Percentiles rank a stretch among this genome's conserved stretches.
Conservation (phyloP, 2,797 vertebrate species). For the Muraenolepis orangiensis region DNA sequence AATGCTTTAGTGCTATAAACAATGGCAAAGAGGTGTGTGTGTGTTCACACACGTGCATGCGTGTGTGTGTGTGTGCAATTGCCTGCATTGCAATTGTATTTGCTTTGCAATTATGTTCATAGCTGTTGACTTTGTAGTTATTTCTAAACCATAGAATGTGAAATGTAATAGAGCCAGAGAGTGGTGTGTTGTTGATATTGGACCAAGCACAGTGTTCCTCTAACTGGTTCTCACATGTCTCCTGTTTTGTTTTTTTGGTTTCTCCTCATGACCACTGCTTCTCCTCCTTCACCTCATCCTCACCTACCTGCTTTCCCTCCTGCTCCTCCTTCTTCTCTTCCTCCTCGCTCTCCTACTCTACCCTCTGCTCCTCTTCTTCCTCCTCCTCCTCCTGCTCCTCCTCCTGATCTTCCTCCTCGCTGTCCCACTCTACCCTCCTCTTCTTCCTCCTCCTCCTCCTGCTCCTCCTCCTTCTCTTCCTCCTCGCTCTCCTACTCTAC, state of each 20-base stretch:
- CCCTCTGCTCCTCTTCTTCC: too few species aligned
- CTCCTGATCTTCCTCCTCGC: constrained; percentile 80
- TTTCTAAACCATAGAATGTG: background rate
- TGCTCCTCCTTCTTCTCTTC: constrained; percentile 53
- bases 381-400: constrained; percentile 80
- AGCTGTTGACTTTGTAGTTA: background rate
- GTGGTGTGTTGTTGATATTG: background rate
- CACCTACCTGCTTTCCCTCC: constrained; percentile 75
- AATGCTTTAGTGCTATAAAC: background rate
- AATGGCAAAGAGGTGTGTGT: constrained; percentile 1
- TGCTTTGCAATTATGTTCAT: background rate
- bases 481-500: too few species aligned
- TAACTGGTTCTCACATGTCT: constrained; percentile 77
- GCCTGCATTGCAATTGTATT: background rate
- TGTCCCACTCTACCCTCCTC: too few species aligned
- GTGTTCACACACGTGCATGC: background rate
- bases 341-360: too few species aligned
- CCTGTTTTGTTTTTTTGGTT: constrained; percentile 85
- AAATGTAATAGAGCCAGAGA: background rate
- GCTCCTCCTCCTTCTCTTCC: constrained; percentile 75
- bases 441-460: constrained; percentile 79
- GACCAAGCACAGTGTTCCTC: constrained; percentile 40
- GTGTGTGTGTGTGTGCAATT: constrained; percentile 12
- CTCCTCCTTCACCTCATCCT: constrained; percentile 91
- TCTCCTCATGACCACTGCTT: constrained; percentile 86